Conservation (phyloP, 2,888 invertebrate genomes). For the Elysia crispata region DNA sequence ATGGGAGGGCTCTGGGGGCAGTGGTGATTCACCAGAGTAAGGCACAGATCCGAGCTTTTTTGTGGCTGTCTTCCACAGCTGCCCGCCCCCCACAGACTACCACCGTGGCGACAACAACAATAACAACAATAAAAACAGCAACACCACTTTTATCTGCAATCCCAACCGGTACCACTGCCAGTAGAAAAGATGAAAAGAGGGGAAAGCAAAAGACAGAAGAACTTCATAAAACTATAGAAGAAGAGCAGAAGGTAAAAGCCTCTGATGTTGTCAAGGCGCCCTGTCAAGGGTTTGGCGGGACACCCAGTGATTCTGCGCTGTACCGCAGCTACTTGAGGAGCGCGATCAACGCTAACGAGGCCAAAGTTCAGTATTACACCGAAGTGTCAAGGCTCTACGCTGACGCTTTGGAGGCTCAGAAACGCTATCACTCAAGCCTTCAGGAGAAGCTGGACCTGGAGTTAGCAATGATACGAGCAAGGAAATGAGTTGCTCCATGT, state of each 20-base stretch:
- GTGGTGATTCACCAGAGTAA: too few species aligned
- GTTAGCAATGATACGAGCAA: not conserved
- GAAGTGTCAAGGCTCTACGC: slow-evolving; percentile 33
- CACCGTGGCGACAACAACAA: not conserved
- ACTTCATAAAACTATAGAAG: too few species aligned
- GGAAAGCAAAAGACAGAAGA: too few species aligned
- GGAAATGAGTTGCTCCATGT: too few species aligned
- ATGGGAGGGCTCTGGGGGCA: too few species aligned
- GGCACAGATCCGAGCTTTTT: too few species aligned
- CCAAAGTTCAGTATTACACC: slow-evolving; percentile 29
- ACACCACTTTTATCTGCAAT: not conserved
- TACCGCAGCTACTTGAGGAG: slow-evolving; percentile 38
- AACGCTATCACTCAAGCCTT: slow-evolving; percentile 13
- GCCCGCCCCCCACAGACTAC: slow-evolving; percentile 1
- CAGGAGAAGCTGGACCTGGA: slow-evolving; percentile 29
- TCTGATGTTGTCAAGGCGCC: not conserved
- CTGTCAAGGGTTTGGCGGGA: not conserved
- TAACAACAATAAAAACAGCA: not conserved
- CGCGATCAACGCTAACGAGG: slow-evolving; percentile 39
- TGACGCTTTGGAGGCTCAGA: slow-evolving; percentile 21
- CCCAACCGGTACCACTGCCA: too few species aligned
- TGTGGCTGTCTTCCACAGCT: slow-evolving; percentile 42
- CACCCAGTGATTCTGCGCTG: slow-evolving; percentile 5
- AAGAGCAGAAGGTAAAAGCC: not conserved
- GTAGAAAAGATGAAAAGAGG: too few species aligned